Conservation (phyloP, 30 jellyfish, hydroid and myxozoan genomes). For the Pelagia noctiluca region DNA sequence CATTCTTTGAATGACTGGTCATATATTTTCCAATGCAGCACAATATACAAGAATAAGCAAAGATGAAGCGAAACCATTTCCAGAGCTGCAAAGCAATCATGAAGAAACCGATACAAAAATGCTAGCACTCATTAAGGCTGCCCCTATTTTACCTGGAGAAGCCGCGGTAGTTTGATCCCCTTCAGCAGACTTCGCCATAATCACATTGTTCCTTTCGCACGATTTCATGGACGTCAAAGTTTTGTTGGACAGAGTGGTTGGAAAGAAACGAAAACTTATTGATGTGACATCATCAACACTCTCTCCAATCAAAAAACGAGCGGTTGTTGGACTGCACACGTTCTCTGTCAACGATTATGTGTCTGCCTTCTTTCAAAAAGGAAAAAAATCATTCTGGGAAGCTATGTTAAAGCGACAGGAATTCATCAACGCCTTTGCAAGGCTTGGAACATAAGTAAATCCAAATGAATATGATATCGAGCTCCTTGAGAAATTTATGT, state of each 20-base stretch:
- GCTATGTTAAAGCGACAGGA: constrained; percentile 16
- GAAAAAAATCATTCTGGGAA: constrained; percentile 45
- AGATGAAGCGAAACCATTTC: background rate
- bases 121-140: constrained; percentile 32
- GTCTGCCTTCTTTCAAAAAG: constrained; percentile 34
- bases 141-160: constrained; percentile 37
- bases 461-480: background rate
- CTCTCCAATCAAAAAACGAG: constrained; percentile 21
- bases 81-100: constrained; percentile 4
- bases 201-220: background rate
- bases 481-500: constrained; percentile 43
- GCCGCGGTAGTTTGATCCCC: constrained; percentile 46
- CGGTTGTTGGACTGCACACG: constrained; percentile 57
- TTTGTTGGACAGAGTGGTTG: constrained; percentile 29
- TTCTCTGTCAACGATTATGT: constrained; percentile 57
- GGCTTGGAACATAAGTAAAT: constrained; percentile 12
- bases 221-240: constrained; percentile 3
- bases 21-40: constrained; percentile 1
- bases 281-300: constrained; percentile 52
- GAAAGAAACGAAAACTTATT: constrained; percentile 27
- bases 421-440: constrained; percentile 37
- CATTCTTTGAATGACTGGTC: background rate
- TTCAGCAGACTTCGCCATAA: constrained; percentile 39
- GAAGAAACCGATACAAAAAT: constrained; percentile 48
- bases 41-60: constrained; percentile 1